Base-by-base conservation (phyloP, 2,113 vertebrate species). In the Gallinago undulata region DNA sequence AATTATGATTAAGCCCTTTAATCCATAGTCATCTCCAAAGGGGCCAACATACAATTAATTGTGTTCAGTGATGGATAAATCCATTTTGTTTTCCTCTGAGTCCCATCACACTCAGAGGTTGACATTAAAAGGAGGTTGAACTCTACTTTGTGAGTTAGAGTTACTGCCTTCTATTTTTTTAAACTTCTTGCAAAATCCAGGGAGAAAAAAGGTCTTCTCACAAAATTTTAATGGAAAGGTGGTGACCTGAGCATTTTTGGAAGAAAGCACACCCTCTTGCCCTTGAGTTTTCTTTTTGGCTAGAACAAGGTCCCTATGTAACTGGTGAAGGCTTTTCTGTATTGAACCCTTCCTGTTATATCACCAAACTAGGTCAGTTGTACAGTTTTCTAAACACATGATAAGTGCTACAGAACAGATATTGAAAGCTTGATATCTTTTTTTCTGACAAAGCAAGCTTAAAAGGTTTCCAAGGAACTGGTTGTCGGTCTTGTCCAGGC, bases 1-100 rank as follows among this genome's bases (percentile, higher is more conserved):
- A 95, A 86, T 57, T 85, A 30, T 43, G 56, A 96, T 94, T 82
- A 97, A 95, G 48, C 47, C 16, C 28, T 87, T 94, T 96, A 90
- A 90, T 96, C 59, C 92, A 50, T 28, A 74, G 70, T 39, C 11
- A 72, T 84, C 78, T 48, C 69, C 93, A 92, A 89, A 87, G 67
- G 69, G 68, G 8, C 43, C n/a, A 96, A 89, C 39, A 87, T 56
- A 81, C 25, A 96, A 95, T 95, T 97, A 92, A 89, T 89, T 91
- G 45, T 94, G 66, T 79, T 97, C 83, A 88, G 79, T 87, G 81
- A 67, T 66, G 63, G 80, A 95, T 93, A 95, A 98, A 96, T 90
- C 28, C 28, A 92, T 87, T 93, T 93, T 94, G 41, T 97, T 97
- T 94, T 92, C 70, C 84, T 96, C 70, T 86, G 73, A 96, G 51